phyloP scores from a whole-genome alignment of 2,888 invertebrate genomes.

The Troides aeacus region DNA sequence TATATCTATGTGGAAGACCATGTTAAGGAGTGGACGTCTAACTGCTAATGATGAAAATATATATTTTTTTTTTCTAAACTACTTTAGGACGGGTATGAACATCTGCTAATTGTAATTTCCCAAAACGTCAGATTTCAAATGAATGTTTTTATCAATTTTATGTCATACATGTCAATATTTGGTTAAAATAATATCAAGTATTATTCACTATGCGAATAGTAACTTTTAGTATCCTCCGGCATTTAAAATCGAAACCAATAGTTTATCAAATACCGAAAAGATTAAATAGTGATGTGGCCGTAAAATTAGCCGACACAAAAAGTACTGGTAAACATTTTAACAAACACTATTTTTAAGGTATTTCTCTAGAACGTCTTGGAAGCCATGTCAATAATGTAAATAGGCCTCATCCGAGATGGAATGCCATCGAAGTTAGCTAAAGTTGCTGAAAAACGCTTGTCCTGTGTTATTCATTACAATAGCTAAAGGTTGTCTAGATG shows the following conservation, averaged over 20 bases:
- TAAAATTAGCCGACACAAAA: slow-evolving; percentile 34
- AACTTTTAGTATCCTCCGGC: slow-evolving; percentile 54
- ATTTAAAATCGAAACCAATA: slow-evolving; percentile 47
- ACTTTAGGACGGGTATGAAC: not conserved
- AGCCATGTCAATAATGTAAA: no score
- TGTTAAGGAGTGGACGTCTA: no score
- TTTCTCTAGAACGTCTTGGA: no score
- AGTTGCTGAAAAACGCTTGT: no score
- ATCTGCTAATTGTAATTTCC: slow-evolving; percentile 31
- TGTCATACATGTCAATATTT: not conserved
- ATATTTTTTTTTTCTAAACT: not conserved
- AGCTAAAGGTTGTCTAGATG: no score
- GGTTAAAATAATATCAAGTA: not conserved
- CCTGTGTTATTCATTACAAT: no score
- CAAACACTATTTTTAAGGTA: no score
- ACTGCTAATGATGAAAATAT: not conserved
- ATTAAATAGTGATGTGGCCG: slow-evolving; percentile 34
- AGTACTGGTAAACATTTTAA: slow-evolving; percentile 34
- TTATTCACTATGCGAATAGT: slow-evolving; percentile 49
- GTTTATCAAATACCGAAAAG: slow-evolving; percentile 34
- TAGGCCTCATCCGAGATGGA: no score
- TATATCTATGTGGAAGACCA: no score
- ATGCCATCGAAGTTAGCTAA: no score
- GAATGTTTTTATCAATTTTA: not conserved
- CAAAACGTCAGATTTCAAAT: not conserved